Conservation (phyloP, 2,888 invertebrate species). For the Caenorhabditis auriculariae region DNA sequence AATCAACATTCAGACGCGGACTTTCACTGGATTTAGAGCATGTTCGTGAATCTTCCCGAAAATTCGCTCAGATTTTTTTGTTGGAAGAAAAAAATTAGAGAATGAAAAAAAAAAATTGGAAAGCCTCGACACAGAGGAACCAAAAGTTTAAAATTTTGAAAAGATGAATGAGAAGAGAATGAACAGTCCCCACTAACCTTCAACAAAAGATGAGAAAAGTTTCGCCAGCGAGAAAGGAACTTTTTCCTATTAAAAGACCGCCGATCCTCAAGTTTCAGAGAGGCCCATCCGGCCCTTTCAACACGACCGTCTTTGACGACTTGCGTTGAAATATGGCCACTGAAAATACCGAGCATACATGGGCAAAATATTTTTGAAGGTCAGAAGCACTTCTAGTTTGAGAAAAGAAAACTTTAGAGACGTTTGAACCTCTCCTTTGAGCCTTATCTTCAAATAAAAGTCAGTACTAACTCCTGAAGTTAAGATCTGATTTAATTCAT, state of each 20-base stretch:
- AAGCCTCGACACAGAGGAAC: too few relatives aligned
- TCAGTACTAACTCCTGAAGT: conserved; percentile 2
- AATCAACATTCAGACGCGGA: conserved; percentile 1
- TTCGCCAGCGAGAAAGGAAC: conserved; percentile 48
- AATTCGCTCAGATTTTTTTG: too few relatives aligned
- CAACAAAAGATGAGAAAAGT: conserved; percentile 56
- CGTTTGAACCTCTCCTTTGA: background rate
- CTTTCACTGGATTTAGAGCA: too few relatives aligned
- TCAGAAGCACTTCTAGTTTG: too few relatives aligned
- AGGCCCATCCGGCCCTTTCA: conserved; percentile 60
- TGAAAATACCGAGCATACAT: too few relatives aligned
- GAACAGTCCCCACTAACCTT: conserved; percentile 33
- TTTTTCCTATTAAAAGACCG: conserved; percentile 53
- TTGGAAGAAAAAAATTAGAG: too few relatives aligned
- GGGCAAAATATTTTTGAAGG: too few relatives aligned
- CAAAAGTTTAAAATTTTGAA: background rate
- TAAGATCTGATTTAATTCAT: background rate
- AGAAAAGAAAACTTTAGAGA: too few relatives aligned
- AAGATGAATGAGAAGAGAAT: background rate
- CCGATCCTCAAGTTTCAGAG: conserved; percentile 54
- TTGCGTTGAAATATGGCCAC: conserved; percentile 36
- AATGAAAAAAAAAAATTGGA: too few relatives aligned
- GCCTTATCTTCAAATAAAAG: background rate
- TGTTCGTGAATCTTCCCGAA: too few relatives aligned
- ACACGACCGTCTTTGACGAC: conserved; percentile 54